Base-by-base conservation (phyloP, 2,888 invertebrate species). In the Leptarthrus brevirostris region DNA sequence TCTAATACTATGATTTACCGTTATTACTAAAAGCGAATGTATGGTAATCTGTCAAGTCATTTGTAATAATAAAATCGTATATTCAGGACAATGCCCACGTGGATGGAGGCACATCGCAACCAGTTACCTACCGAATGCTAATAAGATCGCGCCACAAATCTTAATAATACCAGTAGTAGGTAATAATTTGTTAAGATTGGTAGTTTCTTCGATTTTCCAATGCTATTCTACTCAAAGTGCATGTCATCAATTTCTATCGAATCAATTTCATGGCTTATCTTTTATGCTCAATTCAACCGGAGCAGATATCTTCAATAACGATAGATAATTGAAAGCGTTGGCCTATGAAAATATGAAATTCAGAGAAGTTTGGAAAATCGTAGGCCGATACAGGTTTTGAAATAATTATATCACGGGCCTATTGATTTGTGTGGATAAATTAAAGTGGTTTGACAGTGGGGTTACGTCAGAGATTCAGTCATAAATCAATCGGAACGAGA, bases 371-470 rank as follows among this genome's bases (percentile, higher is more conserved):
- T 12, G n/a, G 40, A 40, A 26, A 34, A 18, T 36, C 34, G 58
- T 58, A 36, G 58, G 58, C 20, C 18, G 36, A 34, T 30, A 6
- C 30, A 58, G 12, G 34, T 30, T 58, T 58, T 58, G 8, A 14
- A 5, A 58, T 58, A 58, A 58, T 58, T 58, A 58, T 20, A 58
- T 20, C 36, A 30, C n/a, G 18, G 56, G 56, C 30, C 56, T 30
- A 24, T 26, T 30, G 30, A 30, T 26, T 14, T 5, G 22, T 54
- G 24, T 24, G 16, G 30, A 30, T n/a, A 30, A 30, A 8, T 30
- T 8, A 56, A 26, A 56, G 30, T 30, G 26, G 34, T 58, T 58
- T 58, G 58, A 58, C 58, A 40, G 58, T 16, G 14, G 36, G 36
- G 20, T 58, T 58, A 58, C 58, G 58, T 36, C 34, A 58, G 34